phyloP scores from a whole-genome alignment of 2,888 invertebrate genomes.

The Erebia epiphron region DNA sequence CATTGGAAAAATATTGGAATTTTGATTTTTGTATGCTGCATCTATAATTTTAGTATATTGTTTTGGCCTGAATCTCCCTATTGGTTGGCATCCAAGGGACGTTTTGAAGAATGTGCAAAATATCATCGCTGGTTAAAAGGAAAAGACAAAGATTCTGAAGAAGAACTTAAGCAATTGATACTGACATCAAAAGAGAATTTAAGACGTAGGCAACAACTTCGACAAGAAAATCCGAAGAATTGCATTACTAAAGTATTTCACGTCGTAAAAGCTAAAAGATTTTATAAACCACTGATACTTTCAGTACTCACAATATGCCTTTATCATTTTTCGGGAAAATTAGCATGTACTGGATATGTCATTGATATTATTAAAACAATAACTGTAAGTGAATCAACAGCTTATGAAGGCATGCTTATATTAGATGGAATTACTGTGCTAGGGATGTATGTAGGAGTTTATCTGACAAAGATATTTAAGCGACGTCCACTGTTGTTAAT shows the following conservation, averaged over 20 bases:
- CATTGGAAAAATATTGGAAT: conserved; percentile 48
- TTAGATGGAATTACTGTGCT: conserved; percentile 44
- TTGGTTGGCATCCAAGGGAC: conserved; percentile 29
- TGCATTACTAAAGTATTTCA: conserved; percentile 9
- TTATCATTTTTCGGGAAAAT: conserved; percentile 41
- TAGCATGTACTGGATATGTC: conserved; percentile 40
- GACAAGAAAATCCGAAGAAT: conserved; percentile 26
- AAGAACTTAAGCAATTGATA: conserved; percentile 34
- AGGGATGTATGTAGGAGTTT: conserved; percentile 59
- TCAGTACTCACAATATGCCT: conserved; percentile 26
- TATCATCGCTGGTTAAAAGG: conserved; percentile 42
- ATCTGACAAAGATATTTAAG: conserved; percentile 44
- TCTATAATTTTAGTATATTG: conserved; percentile 22
- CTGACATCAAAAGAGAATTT: conserved; percentile 21
- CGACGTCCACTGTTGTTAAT: conserved; percentile 47
- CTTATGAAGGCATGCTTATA: conserved; percentile 43
- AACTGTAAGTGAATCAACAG: conserved; percentile 36
- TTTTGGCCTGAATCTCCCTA: conserved; percentile 33
- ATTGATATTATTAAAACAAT: conserved; percentile 43
- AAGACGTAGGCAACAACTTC: conserved; percentile 43
- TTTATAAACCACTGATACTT: conserved; percentile 34
- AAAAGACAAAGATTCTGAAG: conserved; percentile 32
- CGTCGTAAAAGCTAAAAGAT: conserved; percentile 20
- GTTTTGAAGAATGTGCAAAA: conserved; percentile 37
- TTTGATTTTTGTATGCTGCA: conserved; percentile 33